Evolutionary conservation across 2,113 vertebrate species (phyloP).

Genomic region (Ceyx cyanopectus): DNA sequence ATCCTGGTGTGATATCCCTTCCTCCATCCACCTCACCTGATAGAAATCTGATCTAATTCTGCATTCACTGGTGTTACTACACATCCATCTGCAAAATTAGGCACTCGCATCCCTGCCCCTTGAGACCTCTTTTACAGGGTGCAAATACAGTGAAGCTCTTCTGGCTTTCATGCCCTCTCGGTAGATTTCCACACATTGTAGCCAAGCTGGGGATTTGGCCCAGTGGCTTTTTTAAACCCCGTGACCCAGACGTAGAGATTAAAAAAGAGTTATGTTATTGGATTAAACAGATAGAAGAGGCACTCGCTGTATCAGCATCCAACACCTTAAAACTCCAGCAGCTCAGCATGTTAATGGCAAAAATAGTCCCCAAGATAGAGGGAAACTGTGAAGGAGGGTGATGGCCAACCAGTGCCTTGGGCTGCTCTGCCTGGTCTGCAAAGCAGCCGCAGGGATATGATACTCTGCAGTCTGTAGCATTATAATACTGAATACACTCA

Average conservation of each 20-base stretch:
- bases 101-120: not conserved
- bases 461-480: not conserved
- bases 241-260: constrained; percentile 65
- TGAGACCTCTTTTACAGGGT: not conserved
- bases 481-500: fast-evolving
- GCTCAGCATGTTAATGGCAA: not conserved
- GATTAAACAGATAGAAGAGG: constrained; percentile 65
- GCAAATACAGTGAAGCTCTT: not conserved
- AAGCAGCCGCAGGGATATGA: not conserved
- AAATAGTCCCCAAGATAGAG: not conserved
- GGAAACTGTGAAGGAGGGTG: not conserved
- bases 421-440: not conserved
- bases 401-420: not conserved
- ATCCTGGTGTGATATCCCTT: not conserved
- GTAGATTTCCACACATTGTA: constrained; percentile 39
- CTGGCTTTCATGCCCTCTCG: not conserved
- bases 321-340: constrained; percentile 42
- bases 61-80: not conserved
- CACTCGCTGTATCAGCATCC: not conserved
- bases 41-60: not conserved
- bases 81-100: not conserved
- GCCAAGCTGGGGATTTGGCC: constrained; percentile 67
- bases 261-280: constrained; percentile 63
- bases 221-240: constrained; percentile 69
- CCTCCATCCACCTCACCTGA: not conserved